Evolutionary conservation across 2,797 vertebrate genomes (phyloP).

Genomic region (Botia almorhae): DNA sequence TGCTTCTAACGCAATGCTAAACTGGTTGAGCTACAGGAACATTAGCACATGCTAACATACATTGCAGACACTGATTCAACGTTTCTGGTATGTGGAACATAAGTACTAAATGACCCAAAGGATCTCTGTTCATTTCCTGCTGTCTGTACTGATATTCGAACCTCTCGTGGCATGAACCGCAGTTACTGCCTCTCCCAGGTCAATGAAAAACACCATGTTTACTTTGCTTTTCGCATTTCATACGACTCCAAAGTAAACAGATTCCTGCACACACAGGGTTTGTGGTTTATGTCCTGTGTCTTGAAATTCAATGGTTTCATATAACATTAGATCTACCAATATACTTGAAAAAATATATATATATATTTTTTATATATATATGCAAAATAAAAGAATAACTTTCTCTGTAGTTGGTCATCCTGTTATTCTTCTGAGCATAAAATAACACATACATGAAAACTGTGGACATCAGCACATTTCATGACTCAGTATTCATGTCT

Average conservation of each 20-base stretch:
- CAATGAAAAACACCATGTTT: constrained; percentile 5
- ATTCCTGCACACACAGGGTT: not conserved
- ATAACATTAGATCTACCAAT: constrained; percentile 45
- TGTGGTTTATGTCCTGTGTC: not conserved
- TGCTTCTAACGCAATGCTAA: too few species aligned
- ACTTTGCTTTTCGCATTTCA: constrained; percentile 33
- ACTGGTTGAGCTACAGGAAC: not conserved
- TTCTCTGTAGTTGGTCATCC: constrained; percentile 18
- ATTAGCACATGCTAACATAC: not conserved
- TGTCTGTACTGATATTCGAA: constrained; percentile 18
- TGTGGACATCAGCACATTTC: constrained; percentile 51
- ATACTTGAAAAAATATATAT: too few species aligned
- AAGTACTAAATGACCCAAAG: constrained; percentile 11
- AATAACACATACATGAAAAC: constrained; percentile 40
- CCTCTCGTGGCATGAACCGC: constrained; percentile 20
- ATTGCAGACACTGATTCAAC: not conserved
- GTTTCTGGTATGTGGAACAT: not conserved
- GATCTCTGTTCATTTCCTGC: not conserved
- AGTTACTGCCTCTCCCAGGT: constrained; percentile 22
- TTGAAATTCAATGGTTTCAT: constrained; percentile 37
- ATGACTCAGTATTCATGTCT: constrained; percentile 39
- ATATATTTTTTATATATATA: too few species aligned
- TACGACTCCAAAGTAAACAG: not conserved
- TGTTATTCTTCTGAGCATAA: constrained; percentile 35
- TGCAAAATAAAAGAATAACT: constrained; percentile 13